Evolutionary conservation across 2,797 vertebrate genomes (phyloP), one percentile per base, ranked within the genome.

Genomic region (Oreonectes daqikongensis): DNA sequence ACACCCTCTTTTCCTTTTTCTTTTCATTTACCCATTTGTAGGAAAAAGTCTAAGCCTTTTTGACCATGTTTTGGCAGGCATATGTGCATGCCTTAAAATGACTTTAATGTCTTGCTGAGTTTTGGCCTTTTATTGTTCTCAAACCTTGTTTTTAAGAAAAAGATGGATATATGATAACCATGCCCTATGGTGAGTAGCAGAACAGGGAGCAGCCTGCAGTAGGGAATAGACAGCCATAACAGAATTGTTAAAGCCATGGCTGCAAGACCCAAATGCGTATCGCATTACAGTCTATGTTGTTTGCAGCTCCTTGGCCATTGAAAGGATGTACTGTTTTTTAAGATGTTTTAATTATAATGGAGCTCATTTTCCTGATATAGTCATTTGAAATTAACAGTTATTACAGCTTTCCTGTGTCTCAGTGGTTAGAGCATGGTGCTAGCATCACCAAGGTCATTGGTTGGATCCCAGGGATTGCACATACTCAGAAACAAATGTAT

Each of bases 211-310:
- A 2, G n/a, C 17, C 44, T 68, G 78, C 70, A 77, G 70, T 55
- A 60, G 4, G 38, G 83, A 80, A 84, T 77, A 74, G 84, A 87
- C 86, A 86, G 77, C 79, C 80, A 84, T 89, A 87, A 85, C 84
- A 74, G 72, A 81, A 81, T 82, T 84, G 80, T 86, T 82, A 84
- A 84, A 85, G 79, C 78, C 80, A 80, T 89, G 88, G 84, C 83
- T 75, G 88, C 66, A 84, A 84, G 84, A 89, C 83, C 61, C 77
- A 77, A 68, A 75, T 80, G 81, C 87, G 88, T 88, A 88, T 90
- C 77, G 68, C 76, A 82, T 90, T 89, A 84, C 84, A 75, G 63
- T 80, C 72, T 52, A 53, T 66, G 75, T 81, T 79, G 80, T 80
- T 82, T 81, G 77, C 79, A 71, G 79, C 72, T 85, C 72, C 63